These are phyloP conservation scores for Stramonita haemastoma DNA, from an alignment of 2,888 invertebrate genomes.

Conservation along the genomic window DNA sequence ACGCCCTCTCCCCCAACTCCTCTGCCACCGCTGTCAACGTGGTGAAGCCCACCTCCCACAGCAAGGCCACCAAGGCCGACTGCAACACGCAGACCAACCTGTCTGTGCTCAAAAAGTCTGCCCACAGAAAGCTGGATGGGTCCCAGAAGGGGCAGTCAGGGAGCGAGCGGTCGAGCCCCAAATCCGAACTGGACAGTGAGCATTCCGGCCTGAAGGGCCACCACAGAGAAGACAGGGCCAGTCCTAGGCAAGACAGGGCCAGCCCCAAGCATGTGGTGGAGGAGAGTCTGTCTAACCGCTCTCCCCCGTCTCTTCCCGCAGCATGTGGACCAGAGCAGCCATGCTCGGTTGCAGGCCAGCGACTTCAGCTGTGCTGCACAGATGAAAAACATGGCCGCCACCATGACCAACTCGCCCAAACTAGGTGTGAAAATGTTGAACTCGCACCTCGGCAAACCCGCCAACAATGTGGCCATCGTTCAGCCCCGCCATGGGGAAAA, in stretches of 20 bases:
- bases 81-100: conserved; percentile 67
- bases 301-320: conserved; percentile 8
- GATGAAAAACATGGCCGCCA: conserved; percentile 14
- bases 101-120: conserved; percentile 65
- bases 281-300: conserved; percentile 28
- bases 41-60: conserved; percentile 68
- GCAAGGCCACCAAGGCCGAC: conserved; percentile 63
- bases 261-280: not conserved
- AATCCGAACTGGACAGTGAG: conserved; percentile 18
- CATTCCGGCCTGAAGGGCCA: conserved; percentile 16
- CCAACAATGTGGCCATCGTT: conserved; percentile 71
- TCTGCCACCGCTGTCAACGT: conserved; percentile 66
- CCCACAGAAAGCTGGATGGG: conserved; percentile 47
- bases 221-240: conserved; percentile 15
- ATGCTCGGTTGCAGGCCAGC: conserved; percentile 19
- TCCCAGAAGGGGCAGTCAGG: not conserved
- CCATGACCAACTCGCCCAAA: conserved; percentile 65
- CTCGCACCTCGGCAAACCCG: conserved; percentile 62
- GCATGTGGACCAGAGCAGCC: not conserved
- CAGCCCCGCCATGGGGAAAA: conserved; percentile 72
- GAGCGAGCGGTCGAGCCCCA: conserved; percentile 25
- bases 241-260: not conserved
- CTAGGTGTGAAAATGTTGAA: conserved; percentile 69
- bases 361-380: conserved; percentile 37
- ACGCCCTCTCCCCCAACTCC: conserved; percentile 45